Evolutionary conservation across 2,888 invertebrate species (phyloP).

Genomic region (Rhodophaea formosa): DNA sequence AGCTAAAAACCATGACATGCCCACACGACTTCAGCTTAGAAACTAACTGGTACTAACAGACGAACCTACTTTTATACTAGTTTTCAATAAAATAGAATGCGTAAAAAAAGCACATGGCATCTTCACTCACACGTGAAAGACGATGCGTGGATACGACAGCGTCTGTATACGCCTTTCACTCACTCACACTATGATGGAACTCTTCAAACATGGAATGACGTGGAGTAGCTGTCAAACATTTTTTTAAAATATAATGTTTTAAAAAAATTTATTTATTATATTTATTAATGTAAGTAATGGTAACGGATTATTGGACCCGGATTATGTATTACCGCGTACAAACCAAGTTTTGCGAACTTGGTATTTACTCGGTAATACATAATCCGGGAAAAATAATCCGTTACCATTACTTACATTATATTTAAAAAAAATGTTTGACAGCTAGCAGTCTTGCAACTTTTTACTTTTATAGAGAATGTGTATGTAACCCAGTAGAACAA

Average conservation of each 20-base stretch:
- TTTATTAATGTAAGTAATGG: too few species aligned
- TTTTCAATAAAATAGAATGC: constrained; percentile 57
- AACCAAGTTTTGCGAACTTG: too few species aligned
- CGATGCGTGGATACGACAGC: constrained; percentile 42
- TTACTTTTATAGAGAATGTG: too few species aligned
- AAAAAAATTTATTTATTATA: too few species aligned
- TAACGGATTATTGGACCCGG: too few species aligned
- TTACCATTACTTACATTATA: too few species aligned
- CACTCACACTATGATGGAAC: constrained; percentile 43
- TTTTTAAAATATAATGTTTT: constrained; percentile 15
- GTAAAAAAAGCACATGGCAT: constrained; percentile 61
- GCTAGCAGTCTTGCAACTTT: too few species aligned
- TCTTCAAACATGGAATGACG: constrained; percentile 35
- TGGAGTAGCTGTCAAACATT: constrained; percentile 38
- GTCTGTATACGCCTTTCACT: constrained; percentile 71
- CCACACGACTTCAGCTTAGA: constrained; percentile 43
- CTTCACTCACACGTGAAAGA: constrained; percentile 52
- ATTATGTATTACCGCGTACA: too few species aligned
- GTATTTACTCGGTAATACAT: too few species aligned
- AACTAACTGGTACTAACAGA: constrained; percentile 55
- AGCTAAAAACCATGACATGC: constrained; percentile 41
- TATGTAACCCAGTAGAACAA: too few species aligned
- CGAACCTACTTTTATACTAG: constrained; percentile 66
- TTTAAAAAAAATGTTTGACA: too few species aligned
- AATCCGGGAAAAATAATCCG: too few species aligned